Base-by-base conservation (phyloP, 2,888 invertebrate genomes). In the Caenorhabditis drosophilae region DNA sequence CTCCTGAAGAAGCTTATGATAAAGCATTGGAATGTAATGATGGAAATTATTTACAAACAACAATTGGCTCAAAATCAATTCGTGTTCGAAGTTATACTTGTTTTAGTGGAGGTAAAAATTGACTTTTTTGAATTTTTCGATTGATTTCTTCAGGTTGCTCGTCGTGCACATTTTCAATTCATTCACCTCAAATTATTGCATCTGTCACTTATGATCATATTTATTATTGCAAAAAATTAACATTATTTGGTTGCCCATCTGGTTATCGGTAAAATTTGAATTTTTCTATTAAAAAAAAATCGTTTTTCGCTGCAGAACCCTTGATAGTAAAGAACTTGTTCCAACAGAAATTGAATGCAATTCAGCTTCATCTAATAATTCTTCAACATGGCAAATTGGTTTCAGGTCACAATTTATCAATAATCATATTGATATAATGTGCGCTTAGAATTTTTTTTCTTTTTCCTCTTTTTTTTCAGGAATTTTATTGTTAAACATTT, bases 171-270 rank as follows among this genome's bases (percentile, higher is more conserved):
- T 35, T 55, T 6, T 38, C 46, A 7, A 31, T 20, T 2, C 11
- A 4, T 12, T 36, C 36, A 12, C 34, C 55, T 7, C 41, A 48
- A 26, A 26, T 55, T 4, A 55, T 42, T 6, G 34, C 55, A 15
- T 55, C 55, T 1, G 25, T 23, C 20, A 48, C 55, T 4, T 55
- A 45, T 20, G 48, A 48, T 40, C 38, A 18, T 15, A 35, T 25
- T 9, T 16, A 18, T 15, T 55, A 38, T 25, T 55, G 55, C 35
- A 55, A 48, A 34, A 27, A 47, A 23, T 42, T 55, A 7, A 18
- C 55, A 18, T 48, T 55, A 42, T 22, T 55, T 23, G 55, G 55
- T n/a, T 52, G 52, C 26, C 36, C 52, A 7, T 26, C 25, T 25
- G 52, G 52, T 22, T 52, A 23, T 26, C 35, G 40, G 52, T 52